Evolutionary conservation across 2,797 vertebrate genomes (phyloP).

Genomic region (Acropternis orthonyx): DNA sequence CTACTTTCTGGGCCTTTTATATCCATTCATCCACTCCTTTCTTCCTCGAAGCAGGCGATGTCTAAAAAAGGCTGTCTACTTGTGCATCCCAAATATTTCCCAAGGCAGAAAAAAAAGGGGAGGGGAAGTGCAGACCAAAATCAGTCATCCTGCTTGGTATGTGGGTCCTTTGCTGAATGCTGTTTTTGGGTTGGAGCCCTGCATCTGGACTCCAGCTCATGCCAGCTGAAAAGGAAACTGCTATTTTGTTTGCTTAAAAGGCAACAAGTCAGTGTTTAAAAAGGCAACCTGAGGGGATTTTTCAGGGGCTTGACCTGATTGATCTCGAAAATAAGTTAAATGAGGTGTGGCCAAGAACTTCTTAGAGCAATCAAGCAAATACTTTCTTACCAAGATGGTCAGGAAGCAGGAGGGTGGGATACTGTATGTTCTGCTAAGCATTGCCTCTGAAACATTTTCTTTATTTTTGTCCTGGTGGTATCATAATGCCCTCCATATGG

Average conservation of each 20-base stretch:
- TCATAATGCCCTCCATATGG: conserved; percentile 43
- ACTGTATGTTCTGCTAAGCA: background rate
- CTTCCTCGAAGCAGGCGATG: background rate
- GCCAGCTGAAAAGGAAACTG: conserved; percentile 69
- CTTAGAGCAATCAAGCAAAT: conserved; percentile 50
- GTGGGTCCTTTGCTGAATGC: conserved; percentile 61
- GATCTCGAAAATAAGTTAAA: conserved; percentile 72
- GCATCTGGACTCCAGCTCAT: conserved; percentile 67
- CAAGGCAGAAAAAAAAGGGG: conserved; percentile 29
- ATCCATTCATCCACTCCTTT: conserved; percentile 39
- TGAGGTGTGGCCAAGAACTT: conserved; percentile 61
- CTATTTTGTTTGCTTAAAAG: conserved; percentile 71
- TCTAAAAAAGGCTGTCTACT: conserved; percentile 30
- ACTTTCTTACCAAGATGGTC: conserved; percentile 55
- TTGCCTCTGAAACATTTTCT: conserved; percentile 29
- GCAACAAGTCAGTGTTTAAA: conserved; percentile 56
- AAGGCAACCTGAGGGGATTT: conserved; percentile 61
- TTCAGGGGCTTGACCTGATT: conserved; percentile 62
- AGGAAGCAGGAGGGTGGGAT: conserved; percentile 56
- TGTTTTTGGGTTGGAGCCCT: conserved; percentile 68
- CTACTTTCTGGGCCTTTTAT: conserved; percentile 39
- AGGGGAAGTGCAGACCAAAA: conserved; percentile 56
- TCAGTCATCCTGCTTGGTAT: conserved; percentile 56
- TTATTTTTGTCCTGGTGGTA: conserved; percentile 48
- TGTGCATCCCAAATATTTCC: conserved; percentile 57